Evolutionary conservation across 2,113 vertebrate species (phyloP), one percentile per base, ranked within the genome.

Genomic region (Polypterus senegalus): DNA sequence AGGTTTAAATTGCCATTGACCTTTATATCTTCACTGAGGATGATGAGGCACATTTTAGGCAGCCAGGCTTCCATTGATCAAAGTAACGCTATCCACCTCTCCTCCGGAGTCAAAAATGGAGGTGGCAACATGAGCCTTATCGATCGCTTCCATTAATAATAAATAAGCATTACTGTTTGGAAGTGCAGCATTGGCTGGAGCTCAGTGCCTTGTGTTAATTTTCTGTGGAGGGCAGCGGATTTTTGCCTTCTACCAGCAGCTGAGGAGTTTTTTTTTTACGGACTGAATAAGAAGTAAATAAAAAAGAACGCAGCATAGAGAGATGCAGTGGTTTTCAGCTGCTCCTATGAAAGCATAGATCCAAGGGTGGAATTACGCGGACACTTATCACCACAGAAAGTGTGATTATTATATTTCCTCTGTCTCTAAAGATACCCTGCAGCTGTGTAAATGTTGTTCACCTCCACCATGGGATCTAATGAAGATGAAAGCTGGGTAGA

Each of bases 401-500:
- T 27, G 55, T 62, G 67, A 61, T 66, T 65, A 62, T 70, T 65
- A 65, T 61, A 61, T 72, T 70, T 27, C 27, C 27, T 27, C 27
- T 27, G 27, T 27, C 27, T 27, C 27, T 27, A 27, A 27, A 63
- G 53, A 61, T 57, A 63, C 63, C 54, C 9, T 61, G 69, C 66
- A 69, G 59, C 61, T 63, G 70, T 72, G 77, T 86, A 81, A 74
- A 92, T 91, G 89, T 80, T 86, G 80, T 83, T 88, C 79, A 82
- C 78, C 74, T 78, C 77, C 83, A 86, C 83, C 77, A 97, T 93
- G 94, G 93, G 94, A 68, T 89, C 94, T 0, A 91, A 88, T 76
- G 88, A 91, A 79, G 90, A 83, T 81, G 92, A 96, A 77, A 91
- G 86, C 75, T 97, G 94, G 93, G 82, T 97, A 88, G 94, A 97